Base-by-base conservation (phyloP, 2,797 vertebrate species). In the Zenarchopterus dispar region DNA sequence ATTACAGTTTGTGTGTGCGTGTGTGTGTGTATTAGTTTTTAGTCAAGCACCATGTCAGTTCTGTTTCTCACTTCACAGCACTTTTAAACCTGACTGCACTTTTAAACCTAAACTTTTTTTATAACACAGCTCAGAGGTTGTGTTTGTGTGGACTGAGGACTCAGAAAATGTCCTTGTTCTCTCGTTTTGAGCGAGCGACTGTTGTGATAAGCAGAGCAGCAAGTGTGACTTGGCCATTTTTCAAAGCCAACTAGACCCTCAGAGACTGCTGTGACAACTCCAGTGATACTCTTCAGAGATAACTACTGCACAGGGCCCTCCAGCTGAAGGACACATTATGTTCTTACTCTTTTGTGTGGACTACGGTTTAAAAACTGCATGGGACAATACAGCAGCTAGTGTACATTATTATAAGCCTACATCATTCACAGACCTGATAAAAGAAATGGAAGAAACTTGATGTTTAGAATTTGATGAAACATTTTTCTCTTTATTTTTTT, bases 151-250 rank as follows among this genome's bases (percentile, higher is more conserved):
- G 4, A 23, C n/a, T 2, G 31, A 23, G 48, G 26, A 8, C 59
- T 72, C 41, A 66, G 51, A 56, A 68, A 62, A 67, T 56, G 81
- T 67, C 76, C 77, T 73, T 64, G 74, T 71, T 52, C 42, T 44
- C 62, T 33, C n/a, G 8, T 24, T 71, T 60, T 84, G 79, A 71
- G 77, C 56, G 46, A 13, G 33, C 28, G 24, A 42, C 47, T 74
- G 59, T 73, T 67, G 43, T 52, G 78, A 84, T 79, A 72, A 82
- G 74, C 76, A 42, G 43, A 68, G 66, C 74, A 48, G 58, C 76
- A 78, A 75, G 82, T 80, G 60, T 72, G 33, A 69, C 31, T 49
- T 26, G 24, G 56, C 49, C 36, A 42, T 42, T 64, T 48, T 61
- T 56, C 19, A 19, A 10, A 21, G 44, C 44, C 44, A 2, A 8